Conservation (phyloP, 2,113 vertebrate species). For the Phoxinus phoxinus region DNA sequence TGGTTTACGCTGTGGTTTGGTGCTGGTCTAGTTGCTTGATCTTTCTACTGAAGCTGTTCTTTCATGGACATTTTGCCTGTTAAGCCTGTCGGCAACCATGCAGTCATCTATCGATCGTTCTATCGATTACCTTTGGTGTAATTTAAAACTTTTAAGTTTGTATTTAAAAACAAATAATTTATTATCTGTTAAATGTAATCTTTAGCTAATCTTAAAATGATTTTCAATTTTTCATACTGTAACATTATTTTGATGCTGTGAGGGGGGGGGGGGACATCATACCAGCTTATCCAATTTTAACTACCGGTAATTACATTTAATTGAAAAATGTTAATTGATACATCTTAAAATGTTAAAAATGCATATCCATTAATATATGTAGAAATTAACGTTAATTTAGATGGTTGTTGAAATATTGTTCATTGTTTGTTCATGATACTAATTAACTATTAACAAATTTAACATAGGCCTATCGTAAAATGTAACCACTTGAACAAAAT, state of each 20-base stretch:
- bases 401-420: background rate
- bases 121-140: background rate
- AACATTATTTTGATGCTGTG: too few species aligned
- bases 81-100: background rate
- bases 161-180: background rate
- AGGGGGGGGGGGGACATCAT: too few species aligned
- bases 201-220: background rate
- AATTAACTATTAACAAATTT: background rate
- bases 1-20: background rate
- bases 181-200: background rate
- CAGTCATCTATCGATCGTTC: background rate
- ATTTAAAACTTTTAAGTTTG: background rate
- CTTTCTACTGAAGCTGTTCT: background rate
- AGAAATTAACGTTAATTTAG: background rate
- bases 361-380: background rate
- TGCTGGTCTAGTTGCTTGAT: background rate
- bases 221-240: too few species aligned
- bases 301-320: background rate
- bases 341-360: background rate
- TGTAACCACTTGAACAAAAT: background rate
- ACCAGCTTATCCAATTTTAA: background rate
- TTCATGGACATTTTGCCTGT: background rate
- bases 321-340: background rate
- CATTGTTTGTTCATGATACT: background rate
- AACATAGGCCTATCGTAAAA: background rate